Evolutionary conservation across 2,113 vertebrate genomes (phyloP).

Genomic region (Salvelinus alpinus): DNA sequence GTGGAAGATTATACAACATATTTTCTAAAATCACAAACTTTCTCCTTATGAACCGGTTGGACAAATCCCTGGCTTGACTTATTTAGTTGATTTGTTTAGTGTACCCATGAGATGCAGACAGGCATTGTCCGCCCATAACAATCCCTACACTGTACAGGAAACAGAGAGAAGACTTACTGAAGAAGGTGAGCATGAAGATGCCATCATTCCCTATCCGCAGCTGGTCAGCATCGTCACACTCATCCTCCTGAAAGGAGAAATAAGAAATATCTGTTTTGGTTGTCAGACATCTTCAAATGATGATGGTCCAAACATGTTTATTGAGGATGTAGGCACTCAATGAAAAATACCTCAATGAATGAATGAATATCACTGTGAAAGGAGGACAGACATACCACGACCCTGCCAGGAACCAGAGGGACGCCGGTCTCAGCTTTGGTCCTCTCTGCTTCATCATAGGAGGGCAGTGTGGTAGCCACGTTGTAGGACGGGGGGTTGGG

Average conservation of each 20-base stretch:
- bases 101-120: too few species aligned
- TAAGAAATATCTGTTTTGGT: constrained; percentile 9
- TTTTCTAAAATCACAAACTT: neutral
- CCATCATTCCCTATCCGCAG: constrained; percentile 98
- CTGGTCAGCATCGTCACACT: constrained; percentile 96
- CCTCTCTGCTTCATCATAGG: constrained; percentile 94
- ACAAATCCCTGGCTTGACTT: neutral
- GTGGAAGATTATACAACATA: neutral
- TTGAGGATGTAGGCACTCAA: too few species aligned
- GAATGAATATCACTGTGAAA: too few species aligned
- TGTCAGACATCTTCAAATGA: neutral
- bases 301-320: too few species aligned
- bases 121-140: too few species aligned
- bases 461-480: constrained; percentile 94
- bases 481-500: constrained; percentile 96
- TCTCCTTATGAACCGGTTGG: neutral
- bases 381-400: constrained; percentile 64
- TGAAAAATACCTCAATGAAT: too few species aligned
- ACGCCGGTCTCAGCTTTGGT: constrained; percentile 88
- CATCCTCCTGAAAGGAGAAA: constrained; percentile 83
- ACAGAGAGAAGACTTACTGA: constrained; percentile 84
- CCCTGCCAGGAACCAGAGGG: constrained; percentile 88
- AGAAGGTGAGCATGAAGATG: constrained; percentile 98
- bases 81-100: too few species aligned
- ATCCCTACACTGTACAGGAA: neutral